Evolutionary conservation across 1,140 invertebrate species (phyloP).

Genomic region (Dendroctonus valens): DNA sequence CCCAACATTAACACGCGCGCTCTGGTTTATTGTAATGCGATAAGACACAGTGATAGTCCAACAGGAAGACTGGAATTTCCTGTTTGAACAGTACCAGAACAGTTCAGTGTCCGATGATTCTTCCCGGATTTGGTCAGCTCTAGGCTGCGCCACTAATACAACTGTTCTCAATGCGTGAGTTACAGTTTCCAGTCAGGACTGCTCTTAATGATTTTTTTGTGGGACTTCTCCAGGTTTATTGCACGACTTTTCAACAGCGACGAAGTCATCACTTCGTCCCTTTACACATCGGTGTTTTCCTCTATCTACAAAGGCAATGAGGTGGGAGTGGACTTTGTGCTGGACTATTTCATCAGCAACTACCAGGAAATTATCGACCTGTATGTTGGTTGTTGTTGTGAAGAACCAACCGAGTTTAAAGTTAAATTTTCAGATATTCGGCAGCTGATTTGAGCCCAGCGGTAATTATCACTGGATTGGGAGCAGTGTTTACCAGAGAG

Average conservation of each 20-base stretch:
- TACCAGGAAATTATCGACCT: conserved; percentile 10
- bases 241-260: conserved; percentile 1
- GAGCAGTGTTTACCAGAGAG: neutral
- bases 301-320: conserved; percentile 49
- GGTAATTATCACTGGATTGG: neutral
- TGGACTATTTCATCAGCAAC: conserved; percentile 51
- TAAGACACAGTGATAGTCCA: conserved; percentile 14
- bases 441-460: neutral
- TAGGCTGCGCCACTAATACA: conserved; percentile 51
- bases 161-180: conserved; percentile 4
- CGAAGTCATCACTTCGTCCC: conserved; percentile 16
- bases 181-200: neutral
- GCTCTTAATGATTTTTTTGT: neutral
- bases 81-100: conserved; percentile 17
- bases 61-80: conserved; percentile 10
- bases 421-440: neutral
- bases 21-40: conserved; percentile 11
- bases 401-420: neutral
- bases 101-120: conserved; percentile 1
- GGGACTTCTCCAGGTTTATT: neutral
- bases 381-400: conserved; percentile 2
- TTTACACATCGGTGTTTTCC: conserved; percentile 46
- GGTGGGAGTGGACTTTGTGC: conserved; percentile 50
- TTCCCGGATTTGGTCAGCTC: conserved; percentile 9
- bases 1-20: conserved; percentile 14